Percentiles rank a stretch among this genome's conserved stretches.
Evolutionary conservation across 2,797 vertebrate genomes (phyloP).

Genomic region (Stomatorhinus walkeri): DNA sequence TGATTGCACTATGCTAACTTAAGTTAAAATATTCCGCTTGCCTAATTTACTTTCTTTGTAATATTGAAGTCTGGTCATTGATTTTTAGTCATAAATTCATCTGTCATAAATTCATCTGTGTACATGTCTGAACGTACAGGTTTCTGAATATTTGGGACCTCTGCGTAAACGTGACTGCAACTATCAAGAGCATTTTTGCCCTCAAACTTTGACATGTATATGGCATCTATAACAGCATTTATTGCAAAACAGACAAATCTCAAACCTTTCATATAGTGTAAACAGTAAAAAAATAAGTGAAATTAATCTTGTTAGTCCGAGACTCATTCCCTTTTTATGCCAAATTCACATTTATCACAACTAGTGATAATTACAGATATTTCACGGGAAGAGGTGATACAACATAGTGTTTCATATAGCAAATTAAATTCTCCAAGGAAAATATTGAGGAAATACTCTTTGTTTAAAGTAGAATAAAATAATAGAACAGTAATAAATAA

Average conservation of each 20-base stretch:
- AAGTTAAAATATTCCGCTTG: neutral
- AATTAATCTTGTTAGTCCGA: neutral
- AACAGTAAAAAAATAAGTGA: neutral
- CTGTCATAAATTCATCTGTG: neutral
- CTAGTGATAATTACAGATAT: neutral
- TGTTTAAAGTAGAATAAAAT: neutral
- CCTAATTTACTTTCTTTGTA: neutral
- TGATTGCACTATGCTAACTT: neutral
- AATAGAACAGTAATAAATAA: neutral
- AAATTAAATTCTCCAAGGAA: neutral
- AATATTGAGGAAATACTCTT: neutral
- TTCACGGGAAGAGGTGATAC: neutral
- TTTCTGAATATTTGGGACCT: neutral
- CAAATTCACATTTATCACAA: neutral
- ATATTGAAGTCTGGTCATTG: neutral
- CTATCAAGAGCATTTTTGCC: neutral
- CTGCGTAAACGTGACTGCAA: neutral
- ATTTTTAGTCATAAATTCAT: neutral
- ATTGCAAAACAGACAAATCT: neutral
- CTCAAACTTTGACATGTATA: neutral
- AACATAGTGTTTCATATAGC: neutral
- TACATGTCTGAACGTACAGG: neutral
- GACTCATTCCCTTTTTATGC: neutral
- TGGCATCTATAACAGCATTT: neutral
- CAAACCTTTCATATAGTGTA: neutral